Evolutionary conservation across 2,888 invertebrate species (phyloP).

Genomic region (Frankliniella fusca): DNA sequence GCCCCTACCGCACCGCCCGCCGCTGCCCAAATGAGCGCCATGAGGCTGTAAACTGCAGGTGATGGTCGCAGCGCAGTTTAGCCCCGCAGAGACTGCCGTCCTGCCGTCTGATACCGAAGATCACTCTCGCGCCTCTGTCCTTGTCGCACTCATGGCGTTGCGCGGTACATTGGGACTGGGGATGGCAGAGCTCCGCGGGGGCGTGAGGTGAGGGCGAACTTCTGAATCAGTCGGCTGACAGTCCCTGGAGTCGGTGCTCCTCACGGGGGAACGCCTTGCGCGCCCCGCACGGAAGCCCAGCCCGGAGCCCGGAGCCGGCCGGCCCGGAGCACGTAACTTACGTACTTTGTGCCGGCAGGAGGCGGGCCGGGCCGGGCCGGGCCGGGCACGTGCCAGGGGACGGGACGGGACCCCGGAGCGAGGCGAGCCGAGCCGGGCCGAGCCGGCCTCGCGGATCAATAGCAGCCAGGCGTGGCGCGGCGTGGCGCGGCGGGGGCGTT

Average conservation of each 20-base stretch:
- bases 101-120: too few species aligned
- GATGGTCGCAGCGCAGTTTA: too few species aligned
- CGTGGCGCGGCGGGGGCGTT: background rate
- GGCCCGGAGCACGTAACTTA: too few species aligned
- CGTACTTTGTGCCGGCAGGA: background rate
- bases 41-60: too few species aligned
- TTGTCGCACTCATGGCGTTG: too few species aligned
- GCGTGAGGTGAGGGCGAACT: too few species aligned
- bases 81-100: too few species aligned
- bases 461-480: constrained; percentile 8
- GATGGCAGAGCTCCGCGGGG: too few species aligned
- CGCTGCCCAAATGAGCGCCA: background rate
- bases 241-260: background rate
- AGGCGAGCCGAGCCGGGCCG: background rate
- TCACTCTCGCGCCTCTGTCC: too few species aligned
- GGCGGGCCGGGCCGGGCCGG: background rate
- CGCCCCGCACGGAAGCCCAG: background rate
- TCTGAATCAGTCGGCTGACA: too few species aligned
- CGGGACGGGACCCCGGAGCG: background rate
- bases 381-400: background rate
- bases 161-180: too few species aligned
- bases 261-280: background rate
- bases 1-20: background rate
- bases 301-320: too few species aligned
- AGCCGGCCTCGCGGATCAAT: background rate